Percentiles rank a stretch among this genome's conserved stretches.
phyloP scores from a whole-genome alignment of 2,797 vertebrate genomes.

The Ammospiza maritima region DNA sequence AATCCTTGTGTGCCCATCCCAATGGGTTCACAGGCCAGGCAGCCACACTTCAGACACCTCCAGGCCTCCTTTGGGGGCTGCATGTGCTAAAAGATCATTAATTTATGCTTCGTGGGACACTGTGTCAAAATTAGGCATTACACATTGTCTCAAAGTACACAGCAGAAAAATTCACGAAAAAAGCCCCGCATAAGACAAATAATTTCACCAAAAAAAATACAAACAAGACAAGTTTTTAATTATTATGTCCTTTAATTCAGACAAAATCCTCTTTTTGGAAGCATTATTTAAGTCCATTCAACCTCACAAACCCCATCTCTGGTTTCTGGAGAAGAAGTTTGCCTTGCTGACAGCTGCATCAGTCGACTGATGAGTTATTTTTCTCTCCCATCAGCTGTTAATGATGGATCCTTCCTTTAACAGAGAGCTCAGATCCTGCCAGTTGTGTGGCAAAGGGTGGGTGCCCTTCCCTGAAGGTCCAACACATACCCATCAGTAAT shows the following conservation, averaged over 20 bases:
- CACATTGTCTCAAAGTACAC: not conserved
- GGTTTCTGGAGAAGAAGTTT: not conserved
- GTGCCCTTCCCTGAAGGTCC: not conserved
- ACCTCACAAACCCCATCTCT: not conserved
- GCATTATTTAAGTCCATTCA: not conserved
- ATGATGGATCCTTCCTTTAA: not conserved
- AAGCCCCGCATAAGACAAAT: not conserved
- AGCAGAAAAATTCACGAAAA: not conserved
- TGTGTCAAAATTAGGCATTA: not conserved
- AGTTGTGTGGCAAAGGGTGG: not conserved
- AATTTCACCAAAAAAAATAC: not conserved
- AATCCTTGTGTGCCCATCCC: not conserved
- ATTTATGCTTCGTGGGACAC: accelerated
- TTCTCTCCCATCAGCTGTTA: not conserved
- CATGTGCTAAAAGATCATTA: not conserved
- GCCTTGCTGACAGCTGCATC: not conserved
- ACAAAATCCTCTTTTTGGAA: not conserved
- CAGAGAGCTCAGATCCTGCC: not conserved
- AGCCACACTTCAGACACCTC: not conserved
- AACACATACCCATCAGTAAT: not conserved
- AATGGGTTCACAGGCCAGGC: accelerated
- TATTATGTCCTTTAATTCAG: not conserved
- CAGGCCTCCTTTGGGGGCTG: not conserved
- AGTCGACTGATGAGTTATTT: accelerated
- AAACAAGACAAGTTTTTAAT: not conserved